Conservation (phyloP, 2,797 vertebrate species). For the Megalops cyprinoides region DNA sequence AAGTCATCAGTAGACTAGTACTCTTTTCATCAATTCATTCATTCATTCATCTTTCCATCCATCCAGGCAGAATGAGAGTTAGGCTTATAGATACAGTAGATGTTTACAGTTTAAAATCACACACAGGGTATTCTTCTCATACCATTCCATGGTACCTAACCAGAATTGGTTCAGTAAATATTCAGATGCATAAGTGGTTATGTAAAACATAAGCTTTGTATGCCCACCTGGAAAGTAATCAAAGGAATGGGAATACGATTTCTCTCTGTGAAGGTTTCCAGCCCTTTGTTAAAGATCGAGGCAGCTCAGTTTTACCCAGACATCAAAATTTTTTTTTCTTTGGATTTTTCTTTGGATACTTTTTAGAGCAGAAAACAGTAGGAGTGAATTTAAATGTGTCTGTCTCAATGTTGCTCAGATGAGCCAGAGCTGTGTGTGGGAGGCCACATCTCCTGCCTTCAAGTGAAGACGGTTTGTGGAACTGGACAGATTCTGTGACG, state of each 20-base stretch:
- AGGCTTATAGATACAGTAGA: too few species aligned
- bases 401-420: not conserved
- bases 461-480: too few species aligned
- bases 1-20: too few species aligned
- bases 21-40: not conserved
- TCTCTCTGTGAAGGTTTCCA: not conserved
- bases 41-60: not conserved
- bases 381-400: not conserved
- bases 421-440: not conserved
- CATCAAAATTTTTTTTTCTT: constrained; percentile 1
- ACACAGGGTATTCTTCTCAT: too few species aligned
- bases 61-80: too few species aligned
- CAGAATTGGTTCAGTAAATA: not conserved
- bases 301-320: not conserved
- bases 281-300: not conserved
- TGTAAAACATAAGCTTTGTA: not conserved
- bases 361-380: not conserved
- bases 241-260: not conserved
- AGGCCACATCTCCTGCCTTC: not conserved
- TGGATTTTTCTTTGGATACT: not conserved
- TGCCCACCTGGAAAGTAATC: not conserved
- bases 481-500: not conserved
- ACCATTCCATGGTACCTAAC: too few species aligned
- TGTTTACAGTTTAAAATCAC: too few species aligned
- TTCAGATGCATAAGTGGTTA: not conserved